These are phyloP conservation scores for Perccottus glenii DNA, from an alignment of 2,113 vertebrate species.

Conservation along the genomic window DNA sequence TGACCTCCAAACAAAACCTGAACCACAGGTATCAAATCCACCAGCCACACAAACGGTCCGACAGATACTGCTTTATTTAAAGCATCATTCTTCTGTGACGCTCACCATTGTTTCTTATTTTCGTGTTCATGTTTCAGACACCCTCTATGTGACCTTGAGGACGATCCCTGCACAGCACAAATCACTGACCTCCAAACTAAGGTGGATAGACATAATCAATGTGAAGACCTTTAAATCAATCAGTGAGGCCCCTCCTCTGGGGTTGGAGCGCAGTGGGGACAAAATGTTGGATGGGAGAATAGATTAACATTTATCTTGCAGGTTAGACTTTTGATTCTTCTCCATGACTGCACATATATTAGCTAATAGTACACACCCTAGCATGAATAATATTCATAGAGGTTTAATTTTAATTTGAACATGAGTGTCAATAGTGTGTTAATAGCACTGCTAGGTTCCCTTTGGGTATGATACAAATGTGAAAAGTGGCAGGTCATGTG, in stretches of 20 bases:
- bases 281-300: slow-evolving; percentile 27
- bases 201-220: slow-evolving; percentile 52
- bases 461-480: too few species aligned
- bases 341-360: too few species aligned
- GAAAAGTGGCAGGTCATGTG: too few species aligned
- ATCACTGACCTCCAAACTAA: slow-evolving; percentile 58
- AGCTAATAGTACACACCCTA: too few species aligned
- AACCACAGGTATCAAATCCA: slow-evolving; percentile 53
- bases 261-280: slow-evolving; percentile 21
- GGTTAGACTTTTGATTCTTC: background rate
- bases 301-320: slow-evolving; percentile 55
- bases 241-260: slow-evolving; percentile 20
- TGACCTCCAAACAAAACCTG: slow-evolving; percentile 25
- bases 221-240: slow-evolving; percentile 34
- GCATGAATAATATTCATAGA: too few species aligned
- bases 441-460: too few species aligned
- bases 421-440: too few species aligned
- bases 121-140: slow-evolving; percentile 32
- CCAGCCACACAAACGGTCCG: slow-evolving; percentile 38
- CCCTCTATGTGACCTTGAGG: slow-evolving; percentile 32
- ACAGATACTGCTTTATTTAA: background rate
- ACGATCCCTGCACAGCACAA: slow-evolving; percentile 36
- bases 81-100: background rate
- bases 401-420: too few species aligned
- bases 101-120: background rate